These are phyloP conservation scores for Chaitophorus viminalis DNA, from an alignment of 2,888 invertebrate genomes.

Conservation along the genomic window DNA sequence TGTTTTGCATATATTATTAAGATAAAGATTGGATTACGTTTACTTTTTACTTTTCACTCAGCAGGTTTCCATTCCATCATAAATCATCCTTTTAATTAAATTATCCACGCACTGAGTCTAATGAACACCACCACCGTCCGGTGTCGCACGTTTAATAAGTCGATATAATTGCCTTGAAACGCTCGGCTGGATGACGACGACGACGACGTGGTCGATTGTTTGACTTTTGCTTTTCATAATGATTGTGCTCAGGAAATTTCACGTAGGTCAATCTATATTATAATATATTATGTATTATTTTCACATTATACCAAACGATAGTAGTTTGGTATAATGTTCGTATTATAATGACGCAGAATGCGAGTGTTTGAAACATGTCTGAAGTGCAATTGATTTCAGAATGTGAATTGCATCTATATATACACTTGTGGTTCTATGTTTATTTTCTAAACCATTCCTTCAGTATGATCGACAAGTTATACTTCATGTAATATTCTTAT, in stretches of 20 bases:
- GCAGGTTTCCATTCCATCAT: neutral
- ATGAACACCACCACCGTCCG: conserved; percentile 12
- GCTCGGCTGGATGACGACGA: neutral
- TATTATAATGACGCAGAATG: neutral
- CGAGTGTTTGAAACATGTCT: no score
- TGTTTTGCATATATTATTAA: neutral
- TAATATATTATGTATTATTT: neutral
- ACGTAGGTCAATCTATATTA: neutral
- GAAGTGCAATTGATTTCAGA: no score
- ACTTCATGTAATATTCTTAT: no score
- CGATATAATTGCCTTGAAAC: conserved; percentile 18
- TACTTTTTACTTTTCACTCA: neutral
- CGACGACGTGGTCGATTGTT: conserved; percentile 12
- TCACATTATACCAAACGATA: neutral
- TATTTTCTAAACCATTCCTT: no score
- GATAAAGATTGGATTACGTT: neutral
- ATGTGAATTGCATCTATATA: no score
- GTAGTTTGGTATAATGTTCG: no score
- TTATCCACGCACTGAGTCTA: conserved; percentile 16
- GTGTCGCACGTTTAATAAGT: conserved; percentile 17
- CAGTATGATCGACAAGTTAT: no score
- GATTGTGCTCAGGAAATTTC: neutral
- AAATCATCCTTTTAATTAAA: conserved; percentile 50
- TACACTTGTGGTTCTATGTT: no score
- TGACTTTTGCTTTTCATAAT: conserved; percentile 12